phyloP scores from a whole-genome alignment of 1,140 invertebrate species.

The Trichogramma pretiosum region DNA sequence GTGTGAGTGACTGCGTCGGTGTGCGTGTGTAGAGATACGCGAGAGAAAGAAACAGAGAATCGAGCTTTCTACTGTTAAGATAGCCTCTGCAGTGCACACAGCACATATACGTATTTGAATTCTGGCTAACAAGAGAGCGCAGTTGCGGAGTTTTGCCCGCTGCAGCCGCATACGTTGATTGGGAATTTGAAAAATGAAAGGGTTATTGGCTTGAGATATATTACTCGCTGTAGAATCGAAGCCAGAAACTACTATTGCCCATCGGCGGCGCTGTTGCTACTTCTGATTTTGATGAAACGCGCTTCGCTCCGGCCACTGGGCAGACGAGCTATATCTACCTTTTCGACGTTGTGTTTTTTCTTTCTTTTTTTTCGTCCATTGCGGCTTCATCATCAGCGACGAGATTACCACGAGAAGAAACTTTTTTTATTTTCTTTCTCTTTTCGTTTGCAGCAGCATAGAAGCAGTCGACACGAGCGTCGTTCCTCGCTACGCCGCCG shows the following conservation, averaged over 20 bases:
- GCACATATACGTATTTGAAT: conserved; percentile 7
- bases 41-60: not conserved
- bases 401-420: conserved; percentile 1
- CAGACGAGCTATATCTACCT: not conserved
- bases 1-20: too few species aligned
- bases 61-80: not conserved
- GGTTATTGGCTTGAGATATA: conserved; percentile 13
- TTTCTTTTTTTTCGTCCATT: not conserved
- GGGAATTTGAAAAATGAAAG: conserved; percentile 18
- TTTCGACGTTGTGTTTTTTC: too few species aligned
- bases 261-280: conserved; percentile 2
- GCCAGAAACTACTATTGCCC: too few species aligned
- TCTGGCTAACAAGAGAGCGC: not conserved
- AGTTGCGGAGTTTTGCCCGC: not conserved
- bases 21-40: too few species aligned
- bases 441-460: too few species aligned
- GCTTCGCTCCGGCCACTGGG: not conserved
- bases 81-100: too few species aligned
- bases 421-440: not conserved
- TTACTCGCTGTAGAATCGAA: too few species aligned
- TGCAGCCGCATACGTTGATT: conserved; percentile 5
- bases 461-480: too few species aligned
- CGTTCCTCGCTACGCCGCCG: too few species aligned
- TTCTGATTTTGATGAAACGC: conserved; percentile 11
- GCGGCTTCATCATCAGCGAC: conserved; percentile 6